phyloP scores from a whole-genome alignment of 2,113 vertebrate genomes.

The Onychorhynchus coronatus region DNA sequence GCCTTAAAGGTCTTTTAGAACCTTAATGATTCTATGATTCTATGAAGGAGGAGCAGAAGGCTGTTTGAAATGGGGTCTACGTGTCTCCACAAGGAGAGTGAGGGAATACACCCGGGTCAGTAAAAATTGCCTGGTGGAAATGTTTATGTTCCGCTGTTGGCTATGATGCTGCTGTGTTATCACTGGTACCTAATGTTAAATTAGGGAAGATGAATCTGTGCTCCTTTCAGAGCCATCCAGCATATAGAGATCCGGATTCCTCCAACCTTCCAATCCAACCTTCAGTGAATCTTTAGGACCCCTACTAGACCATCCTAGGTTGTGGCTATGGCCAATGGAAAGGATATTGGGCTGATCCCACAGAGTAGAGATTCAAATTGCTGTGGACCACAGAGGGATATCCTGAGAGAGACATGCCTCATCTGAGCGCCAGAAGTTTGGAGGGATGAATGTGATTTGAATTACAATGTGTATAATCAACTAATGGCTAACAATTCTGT shows the following conservation, averaged over 20 bases:
- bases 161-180: neutral
- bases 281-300: neutral
- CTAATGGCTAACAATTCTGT: neutral
- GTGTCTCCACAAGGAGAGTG: neutral
- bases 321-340: neutral
- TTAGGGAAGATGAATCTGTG: neutral
- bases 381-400: neutral
- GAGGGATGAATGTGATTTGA: neutral
- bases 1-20: neutral
- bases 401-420: neutral
- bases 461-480: neutral
- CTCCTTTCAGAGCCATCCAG: neutral
- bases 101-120: neutral
- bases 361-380: neutral
- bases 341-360: rapidly evolving
- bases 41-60: neutral
- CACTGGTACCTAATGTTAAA: neutral
- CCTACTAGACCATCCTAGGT: neutral
- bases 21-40: neutral
- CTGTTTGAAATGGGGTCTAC: neutral
- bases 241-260: neutral
- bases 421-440: neutral
- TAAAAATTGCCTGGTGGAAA: neutral
- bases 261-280: neutral
- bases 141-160: neutral